phyloP scores from a whole-genome alignment of 1,140 invertebrate species.

The Drosophila yakuba region DNA sequence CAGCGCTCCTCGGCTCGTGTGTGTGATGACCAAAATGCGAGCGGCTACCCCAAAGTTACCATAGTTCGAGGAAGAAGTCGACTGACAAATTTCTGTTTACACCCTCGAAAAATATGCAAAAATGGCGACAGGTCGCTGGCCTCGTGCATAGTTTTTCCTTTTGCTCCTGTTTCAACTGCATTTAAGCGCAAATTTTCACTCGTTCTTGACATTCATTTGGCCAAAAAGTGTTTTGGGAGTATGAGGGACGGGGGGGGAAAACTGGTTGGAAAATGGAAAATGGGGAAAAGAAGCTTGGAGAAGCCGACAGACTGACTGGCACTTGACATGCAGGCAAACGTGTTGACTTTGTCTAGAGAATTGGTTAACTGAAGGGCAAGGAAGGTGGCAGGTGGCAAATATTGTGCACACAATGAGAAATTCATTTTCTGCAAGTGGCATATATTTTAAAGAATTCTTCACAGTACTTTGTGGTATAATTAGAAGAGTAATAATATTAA shows the following conservation, averaged over 20 bases:
- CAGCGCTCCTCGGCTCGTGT: conserved; percentile 5
- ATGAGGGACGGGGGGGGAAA: too few species aligned
- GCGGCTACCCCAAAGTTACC: not conserved
- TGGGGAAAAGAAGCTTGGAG: not conserved
- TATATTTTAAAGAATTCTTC: too few species aligned
- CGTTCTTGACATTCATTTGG: conserved; percentile 79
- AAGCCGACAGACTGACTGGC: conserved; percentile 51
- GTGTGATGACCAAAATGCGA: conserved; percentile 43
- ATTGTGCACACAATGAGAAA: conserved; percentile 7
- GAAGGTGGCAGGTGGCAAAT: not conserved
- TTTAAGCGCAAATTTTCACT: conserved; percentile 80
- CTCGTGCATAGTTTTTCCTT: conserved; percentile 29
- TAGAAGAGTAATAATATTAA: too few species aligned
- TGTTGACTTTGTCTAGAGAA: conserved; percentile 65
- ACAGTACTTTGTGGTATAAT: fast-evolving
- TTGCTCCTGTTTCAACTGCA: conserved; percentile 42
- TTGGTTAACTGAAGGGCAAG: conserved; percentile 16
- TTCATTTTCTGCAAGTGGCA: too few species aligned
- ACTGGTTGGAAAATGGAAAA: not conserved
- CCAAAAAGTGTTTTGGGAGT: conserved; percentile 16
- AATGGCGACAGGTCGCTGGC: conserved; percentile 66
- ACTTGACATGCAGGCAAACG: conserved; percentile 78
- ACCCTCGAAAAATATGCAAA: conserved; percentile 41
- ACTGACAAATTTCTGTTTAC: conserved; percentile 48
- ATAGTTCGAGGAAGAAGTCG: too few species aligned